phyloP scores from a whole-genome alignment of 2,888 invertebrate genomes.

The Zeuzera pyrina region DNA sequence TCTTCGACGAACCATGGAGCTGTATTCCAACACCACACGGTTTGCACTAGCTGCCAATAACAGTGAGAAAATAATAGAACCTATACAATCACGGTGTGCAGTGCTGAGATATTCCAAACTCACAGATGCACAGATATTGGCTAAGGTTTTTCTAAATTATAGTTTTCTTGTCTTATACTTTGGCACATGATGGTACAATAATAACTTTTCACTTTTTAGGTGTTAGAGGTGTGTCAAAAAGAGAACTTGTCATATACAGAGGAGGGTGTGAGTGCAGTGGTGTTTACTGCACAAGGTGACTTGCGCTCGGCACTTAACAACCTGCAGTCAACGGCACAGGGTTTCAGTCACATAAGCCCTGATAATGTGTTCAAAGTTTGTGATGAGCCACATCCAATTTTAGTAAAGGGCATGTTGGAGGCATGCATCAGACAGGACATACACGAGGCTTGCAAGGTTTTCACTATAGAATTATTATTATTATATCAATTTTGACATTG shows the following conservation, averaged over 20 bases:
- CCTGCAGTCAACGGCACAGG: conserved; percentile 92
- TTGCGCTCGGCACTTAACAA: conserved; percentile 98
- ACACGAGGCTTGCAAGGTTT: conserved; percentile 85
- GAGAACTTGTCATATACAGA: conserved; percentile 83
- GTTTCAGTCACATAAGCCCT: conserved; percentile 89
- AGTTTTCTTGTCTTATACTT: background rate
- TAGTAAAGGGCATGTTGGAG: conserved; percentile 92
- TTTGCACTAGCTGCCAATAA: conserved; percentile 99
- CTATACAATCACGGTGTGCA: conserved; percentile 98
- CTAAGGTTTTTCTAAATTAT: conserved; percentile 67
- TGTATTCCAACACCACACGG: conserved; percentile 96
- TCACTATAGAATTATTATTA: background rate
- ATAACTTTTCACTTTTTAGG: conserved; percentile 21
- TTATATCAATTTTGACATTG: too few relatives aligned
- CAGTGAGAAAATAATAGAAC: conserved; percentile 98
- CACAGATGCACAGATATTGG: conserved; percentile 91
- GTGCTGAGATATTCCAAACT: conserved; percentile 94
- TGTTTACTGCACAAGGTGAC: conserved; percentile 99
- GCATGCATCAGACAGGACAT: conserved; percentile 87
- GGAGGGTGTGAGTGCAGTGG: conserved; percentile 95
- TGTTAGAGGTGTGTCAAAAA: conserved; percentile 54
- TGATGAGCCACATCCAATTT: conserved; percentile 97
- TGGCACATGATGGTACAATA: background rate
- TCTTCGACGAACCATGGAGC: conserved; percentile 97
- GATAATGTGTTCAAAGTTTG: conserved; percentile 98